Percentiles rank a stretch among this genome's conserved stretches.
phyloP scores from a whole-genome alignment of 2,113 vertebrate species.

The Campylorhamphus procurvoides region DNA sequence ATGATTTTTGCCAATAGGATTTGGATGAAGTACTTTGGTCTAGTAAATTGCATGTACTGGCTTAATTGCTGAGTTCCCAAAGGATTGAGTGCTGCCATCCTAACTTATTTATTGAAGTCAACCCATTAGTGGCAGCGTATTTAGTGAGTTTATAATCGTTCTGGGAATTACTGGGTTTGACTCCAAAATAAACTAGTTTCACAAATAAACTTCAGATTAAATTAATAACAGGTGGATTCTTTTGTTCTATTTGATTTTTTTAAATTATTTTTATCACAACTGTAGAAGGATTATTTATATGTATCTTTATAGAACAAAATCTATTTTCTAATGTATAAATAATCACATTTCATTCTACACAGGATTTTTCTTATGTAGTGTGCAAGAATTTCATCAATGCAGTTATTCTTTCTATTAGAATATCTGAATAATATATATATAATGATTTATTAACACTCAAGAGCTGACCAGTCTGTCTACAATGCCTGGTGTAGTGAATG shows the following conservation, averaged over 20 bases:
- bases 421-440: not conserved
- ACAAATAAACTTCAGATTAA: not conserved
- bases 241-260: not conserved
- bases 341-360: not conserved
- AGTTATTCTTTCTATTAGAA: not conserved
- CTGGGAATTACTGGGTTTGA: not conserved
- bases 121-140: not conserved
- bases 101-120: not conserved
- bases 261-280: fast-evolving
- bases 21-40: not conserved
- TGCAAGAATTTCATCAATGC: not conserved
- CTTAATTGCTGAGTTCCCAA: not conserved
- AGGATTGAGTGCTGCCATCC: not conserved
- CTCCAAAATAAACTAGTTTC: not conserved
- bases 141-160: not conserved
- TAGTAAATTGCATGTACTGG: not conserved
- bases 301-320: not conserved
- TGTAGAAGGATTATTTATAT: not conserved
- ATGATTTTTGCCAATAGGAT: not conserved
- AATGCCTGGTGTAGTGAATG: not conserved
- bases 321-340: not conserved
- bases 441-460: not conserved
- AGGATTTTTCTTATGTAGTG: not conserved
- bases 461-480: not conserved
- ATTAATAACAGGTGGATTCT: fast-evolving